Evolutionary conservation across 2,797 vertebrate genomes (phyloP).

Genomic region (Lithobates pipiens): DNA sequence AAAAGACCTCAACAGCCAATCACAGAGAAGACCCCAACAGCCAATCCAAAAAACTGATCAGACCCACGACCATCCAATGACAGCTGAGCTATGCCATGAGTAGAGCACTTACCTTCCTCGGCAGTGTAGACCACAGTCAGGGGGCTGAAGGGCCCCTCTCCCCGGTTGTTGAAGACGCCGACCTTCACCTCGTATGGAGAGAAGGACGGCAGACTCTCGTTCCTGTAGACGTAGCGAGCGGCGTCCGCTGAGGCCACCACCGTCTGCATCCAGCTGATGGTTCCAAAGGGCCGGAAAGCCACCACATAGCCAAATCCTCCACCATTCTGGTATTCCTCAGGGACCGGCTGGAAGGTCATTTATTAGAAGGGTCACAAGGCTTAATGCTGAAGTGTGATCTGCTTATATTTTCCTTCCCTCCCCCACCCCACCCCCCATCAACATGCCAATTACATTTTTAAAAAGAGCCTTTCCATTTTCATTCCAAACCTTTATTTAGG

Average conservation of each 20-base stretch:
- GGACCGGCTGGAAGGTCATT: constrained; percentile 83
- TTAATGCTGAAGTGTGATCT: too few relatives aligned
- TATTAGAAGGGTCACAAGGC: not conserved
- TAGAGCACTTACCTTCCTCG: constrained; percentile 86
- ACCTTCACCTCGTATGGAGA: constrained; percentile 96
- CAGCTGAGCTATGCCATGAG: not conserved
- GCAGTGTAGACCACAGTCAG: constrained; percentile 90
- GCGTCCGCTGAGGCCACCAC: constrained; percentile 90
- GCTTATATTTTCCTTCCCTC: too few relatives aligned
- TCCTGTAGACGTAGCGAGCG: constrained; percentile 90
- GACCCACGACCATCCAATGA: not conserved
- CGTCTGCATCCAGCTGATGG: constrained; percentile 94
- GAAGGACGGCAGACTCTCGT: constrained; percentile 93
- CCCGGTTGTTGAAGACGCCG: constrained; percentile 95
- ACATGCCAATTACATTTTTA: too few relatives aligned
- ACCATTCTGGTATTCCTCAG: constrained; percentile 95
- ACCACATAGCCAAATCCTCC: constrained; percentile 95
- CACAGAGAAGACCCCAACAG: too few relatives aligned
- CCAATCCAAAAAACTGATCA: too few relatives aligned
- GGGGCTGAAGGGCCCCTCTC: constrained; percentile 92
- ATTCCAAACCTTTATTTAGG: too few relatives aligned
- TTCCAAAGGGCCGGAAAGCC: constrained; percentile 89
- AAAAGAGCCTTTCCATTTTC: too few relatives aligned
- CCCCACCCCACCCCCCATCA: too few relatives aligned
- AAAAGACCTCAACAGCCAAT: not conserved